Evolutionary conservation across 1,140 invertebrate species (phyloP).

Genomic region (Zeugodacus cucurbitae): DNA sequence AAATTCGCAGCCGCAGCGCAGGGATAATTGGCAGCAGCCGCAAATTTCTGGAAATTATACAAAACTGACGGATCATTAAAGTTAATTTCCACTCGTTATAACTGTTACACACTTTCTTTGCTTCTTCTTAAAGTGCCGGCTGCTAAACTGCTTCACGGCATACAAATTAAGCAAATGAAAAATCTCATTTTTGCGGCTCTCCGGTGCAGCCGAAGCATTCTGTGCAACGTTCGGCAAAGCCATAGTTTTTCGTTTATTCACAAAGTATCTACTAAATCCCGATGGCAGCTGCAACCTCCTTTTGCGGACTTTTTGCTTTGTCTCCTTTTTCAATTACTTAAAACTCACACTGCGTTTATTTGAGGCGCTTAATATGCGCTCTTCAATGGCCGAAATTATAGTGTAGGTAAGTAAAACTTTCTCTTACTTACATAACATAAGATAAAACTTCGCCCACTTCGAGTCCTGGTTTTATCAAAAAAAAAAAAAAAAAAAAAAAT

Average conservation of each 20-base stretch:
- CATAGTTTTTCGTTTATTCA: too few relatives aligned
- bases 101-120: conserved; percentile 11
- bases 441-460: too few relatives aligned
- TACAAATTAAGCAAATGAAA: conserved; percentile 9
- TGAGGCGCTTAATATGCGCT: too few relatives aligned
- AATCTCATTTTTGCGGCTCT: not conserved
- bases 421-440: too few relatives aligned
- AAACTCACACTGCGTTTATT: too few relatives aligned
- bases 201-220: not conserved
- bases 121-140: not conserved
- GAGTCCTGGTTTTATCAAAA: too few relatives aligned
- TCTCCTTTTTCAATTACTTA: too few relatives aligned
- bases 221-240: not conserved
- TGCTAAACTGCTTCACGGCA: not conserved
- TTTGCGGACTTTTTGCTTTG: not conserved
- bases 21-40: not conserved
- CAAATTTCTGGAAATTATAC: conserved; percentile 13
- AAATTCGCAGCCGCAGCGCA: not conserved
- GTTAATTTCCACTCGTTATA: conserved; percentile 25
- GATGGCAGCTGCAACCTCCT: too few relatives aligned
- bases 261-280: too few relatives aligned
- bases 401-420: too few relatives aligned
- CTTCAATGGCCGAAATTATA: too few relatives aligned
- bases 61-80: conserved; percentile 31
- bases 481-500: too few relatives aligned